These are phyloP conservation scores for Drosophila subobscura DNA, from an alignment of 1,140 invertebrate genomes.

Conservation along the genomic window DNA sequence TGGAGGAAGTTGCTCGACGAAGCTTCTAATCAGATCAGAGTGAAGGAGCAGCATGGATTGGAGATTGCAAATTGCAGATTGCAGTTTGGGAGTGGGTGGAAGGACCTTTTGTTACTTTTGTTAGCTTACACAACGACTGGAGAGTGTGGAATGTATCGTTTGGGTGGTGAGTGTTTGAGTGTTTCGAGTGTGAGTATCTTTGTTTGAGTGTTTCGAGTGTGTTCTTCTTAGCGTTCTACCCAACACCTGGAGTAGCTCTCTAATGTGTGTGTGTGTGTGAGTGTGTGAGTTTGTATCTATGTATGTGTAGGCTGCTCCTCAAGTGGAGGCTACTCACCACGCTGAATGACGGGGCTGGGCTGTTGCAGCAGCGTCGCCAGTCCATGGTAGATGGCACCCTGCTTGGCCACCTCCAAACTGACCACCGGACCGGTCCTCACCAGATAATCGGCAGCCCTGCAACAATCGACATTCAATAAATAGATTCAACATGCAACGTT, in stretches of 20 bases:
- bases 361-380: conserved; percentile 96
- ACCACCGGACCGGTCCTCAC: conserved; percentile 96
- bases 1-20: conserved; percentile 45
- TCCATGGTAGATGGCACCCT: conserved; percentile 97
- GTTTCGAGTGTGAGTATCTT: conserved; percentile 23
- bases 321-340: conserved; percentile 86
- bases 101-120: conserved; percentile 45
- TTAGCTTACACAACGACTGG: conserved; percentile 65
- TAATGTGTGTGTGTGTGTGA: conserved; percentile 35
- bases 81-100: conserved; percentile 10
- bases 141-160: conserved; percentile 20
- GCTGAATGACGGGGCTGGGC: conserved; percentile 92
- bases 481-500: not conserved
- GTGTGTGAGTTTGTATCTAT: conserved; percentile 32
- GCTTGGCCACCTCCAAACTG: conserved; percentile 97
- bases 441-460: conserved; percentile 96
- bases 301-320: conserved; percentile 19
- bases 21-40: conserved; percentile 42
- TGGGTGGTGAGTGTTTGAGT: conserved; percentile 11
- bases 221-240: conserved; percentile 62
- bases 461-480: not conserved
- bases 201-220: conserved; percentile 40
- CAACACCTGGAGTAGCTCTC: conserved; percentile 55
- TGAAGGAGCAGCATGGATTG: conserved; percentile 32
- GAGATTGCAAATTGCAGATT: no score